Conservation (phyloP, 1,140 invertebrate species). For the Caerostris darwini region DNA sequence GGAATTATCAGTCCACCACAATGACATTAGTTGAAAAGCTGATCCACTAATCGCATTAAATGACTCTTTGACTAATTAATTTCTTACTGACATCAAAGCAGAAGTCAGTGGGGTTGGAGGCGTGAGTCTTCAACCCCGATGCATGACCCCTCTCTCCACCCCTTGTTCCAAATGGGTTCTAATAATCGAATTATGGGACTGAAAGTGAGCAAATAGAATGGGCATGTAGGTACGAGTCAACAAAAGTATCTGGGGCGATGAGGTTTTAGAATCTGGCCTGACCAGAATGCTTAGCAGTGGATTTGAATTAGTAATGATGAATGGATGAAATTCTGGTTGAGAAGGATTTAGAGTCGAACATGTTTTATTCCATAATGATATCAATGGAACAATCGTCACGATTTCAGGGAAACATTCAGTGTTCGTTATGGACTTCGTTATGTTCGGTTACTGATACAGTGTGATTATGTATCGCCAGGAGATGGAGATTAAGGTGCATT, state of each 20-base stretch:
- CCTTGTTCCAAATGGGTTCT: not conserved
- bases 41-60: slow-evolving; percentile 10
- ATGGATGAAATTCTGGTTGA: not conserved
- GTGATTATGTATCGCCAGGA: not conserved
- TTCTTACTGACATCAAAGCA: slow-evolving; percentile 35
- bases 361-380: not conserved
- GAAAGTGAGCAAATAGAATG: slow-evolving; percentile 18
- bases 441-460: not conserved
- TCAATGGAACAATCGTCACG: not conserved
- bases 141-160: not conserved
- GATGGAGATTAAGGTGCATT: not conserved
- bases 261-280: slow-evolving; percentile 6
- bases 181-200: slow-evolving; percentile 22
- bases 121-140: not conserved
- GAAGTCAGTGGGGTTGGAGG: not conserved
- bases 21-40: not conserved
- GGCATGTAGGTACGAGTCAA: not conserved
- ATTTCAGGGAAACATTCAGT: not conserved
- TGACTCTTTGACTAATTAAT: slow-evolving; percentile 42
- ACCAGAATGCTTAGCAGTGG: slow-evolving; percentile 3
- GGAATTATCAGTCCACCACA: not conserved
- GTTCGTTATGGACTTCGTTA: not conserved
- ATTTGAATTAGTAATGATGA: slow-evolving; percentile 27
- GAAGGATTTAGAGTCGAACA: slow-evolving; percentile 11
- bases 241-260: not conserved